Evolutionary conservation across 2,113 vertebrate species (phyloP).

Genomic region (Nothocercus julius): DNA sequence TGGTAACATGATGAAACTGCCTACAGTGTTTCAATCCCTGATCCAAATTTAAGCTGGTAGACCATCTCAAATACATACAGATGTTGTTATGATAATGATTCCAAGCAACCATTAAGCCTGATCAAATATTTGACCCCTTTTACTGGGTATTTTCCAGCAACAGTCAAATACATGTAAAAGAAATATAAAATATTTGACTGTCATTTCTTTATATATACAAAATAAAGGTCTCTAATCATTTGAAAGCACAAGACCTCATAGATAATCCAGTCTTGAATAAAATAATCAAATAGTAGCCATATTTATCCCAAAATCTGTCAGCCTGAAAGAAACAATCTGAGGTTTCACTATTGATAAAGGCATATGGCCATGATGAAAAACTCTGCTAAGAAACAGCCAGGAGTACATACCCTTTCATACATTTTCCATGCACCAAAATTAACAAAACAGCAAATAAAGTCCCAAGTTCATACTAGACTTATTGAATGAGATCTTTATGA

Average conservation of each 20-base stretch:
- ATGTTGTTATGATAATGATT: not conserved
- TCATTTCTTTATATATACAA: not conserved
- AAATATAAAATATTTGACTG: not conserved
- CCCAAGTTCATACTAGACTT: not conserved
- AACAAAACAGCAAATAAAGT: not conserved
- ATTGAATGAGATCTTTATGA: conserved; percentile 11
- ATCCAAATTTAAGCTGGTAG: not conserved
- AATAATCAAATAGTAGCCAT: not conserved
- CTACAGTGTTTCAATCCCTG: not conserved
- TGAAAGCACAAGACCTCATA: not conserved
- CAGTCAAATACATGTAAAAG: not conserved
- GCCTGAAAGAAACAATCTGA: not conserved
- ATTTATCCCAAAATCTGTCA: not conserved
- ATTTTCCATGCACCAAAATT: conserved; percentile 6
- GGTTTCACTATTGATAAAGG: not conserved
- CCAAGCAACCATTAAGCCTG: not conserved
- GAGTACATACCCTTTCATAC: not conserved
- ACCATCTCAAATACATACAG: not conserved
- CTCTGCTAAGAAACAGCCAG: not conserved
- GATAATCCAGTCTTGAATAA: not conserved
- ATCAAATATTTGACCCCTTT: not conserved
- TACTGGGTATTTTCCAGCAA: not conserved
- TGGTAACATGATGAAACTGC: not conserved
- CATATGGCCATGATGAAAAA: not conserved
- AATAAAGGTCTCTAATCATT: not conserved